These are phyloP conservation scores for Phenganax subtilis DNA, from an alignment of 92 coral and sea anemone species.

Conservation along the genomic window DNA sequence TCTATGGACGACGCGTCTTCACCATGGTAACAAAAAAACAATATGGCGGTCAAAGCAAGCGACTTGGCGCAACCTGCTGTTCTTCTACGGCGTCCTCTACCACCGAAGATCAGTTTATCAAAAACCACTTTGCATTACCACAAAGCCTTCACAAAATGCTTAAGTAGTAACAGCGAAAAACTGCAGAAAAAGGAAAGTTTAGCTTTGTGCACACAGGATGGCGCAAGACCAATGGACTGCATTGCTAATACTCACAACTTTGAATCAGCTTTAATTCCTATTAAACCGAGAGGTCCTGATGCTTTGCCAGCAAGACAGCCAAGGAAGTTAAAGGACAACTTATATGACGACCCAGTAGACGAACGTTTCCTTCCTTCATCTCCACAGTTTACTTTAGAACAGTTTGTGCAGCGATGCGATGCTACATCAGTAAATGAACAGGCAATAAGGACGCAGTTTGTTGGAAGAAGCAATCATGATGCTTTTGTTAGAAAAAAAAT, in stretches of 20 bases:
- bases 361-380: slow-evolving; percentile 66
- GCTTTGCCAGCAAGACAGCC: slow-evolving; percentile 81
- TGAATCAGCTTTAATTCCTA: neutral
- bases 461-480: slow-evolving; percentile 11
- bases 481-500: neutral
- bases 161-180: neutral
- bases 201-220: slow-evolving; percentile 15
- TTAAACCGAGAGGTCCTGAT: slow-evolving; percentile 62
- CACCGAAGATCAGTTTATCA: slow-evolving; percentile 65
- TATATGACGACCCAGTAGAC: slow-evolving; percentile 55
- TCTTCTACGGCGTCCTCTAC: slow-evolving; percentile 93
- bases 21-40: slow-evolving; percentile 39
- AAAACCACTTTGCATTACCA: slow-evolving; percentile 29
- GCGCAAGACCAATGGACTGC: neutral
- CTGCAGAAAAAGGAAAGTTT: slow-evolving; percentile 35
- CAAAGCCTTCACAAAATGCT: slow-evolving; percentile 40
- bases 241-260: neutral
- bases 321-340: slow-evolving; percentile 65
- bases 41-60: slow-evolving; percentile 85
- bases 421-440: neutral
- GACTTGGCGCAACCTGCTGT: slow-evolving; percentile 46
- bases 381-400: slow-evolving; percentile 75
- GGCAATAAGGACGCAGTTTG: slow-evolving; percentile 2
- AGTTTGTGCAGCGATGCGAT: slow-evolving; percentile 51
- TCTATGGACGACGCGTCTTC: neutral